Base-by-base conservation (phyloP, 2,113 vertebrate genomes). In the Ailurus styani region DNA sequence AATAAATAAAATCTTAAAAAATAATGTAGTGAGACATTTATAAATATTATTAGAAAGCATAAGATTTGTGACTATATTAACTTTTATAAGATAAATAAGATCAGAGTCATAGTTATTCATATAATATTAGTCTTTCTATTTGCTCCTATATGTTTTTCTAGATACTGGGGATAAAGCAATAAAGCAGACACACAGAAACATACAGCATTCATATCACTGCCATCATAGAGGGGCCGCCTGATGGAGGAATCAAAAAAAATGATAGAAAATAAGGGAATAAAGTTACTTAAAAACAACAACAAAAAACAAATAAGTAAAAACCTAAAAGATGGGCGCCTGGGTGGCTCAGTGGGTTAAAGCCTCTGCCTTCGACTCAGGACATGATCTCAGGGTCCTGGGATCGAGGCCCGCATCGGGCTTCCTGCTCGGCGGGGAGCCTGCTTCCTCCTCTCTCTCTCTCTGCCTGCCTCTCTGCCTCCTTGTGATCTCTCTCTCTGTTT, bases 51-150 rank as follows among this genome's bases (percentile, higher is more conserved):
- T 64, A 81, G 25, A 55, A 50, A 21, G 34, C 6, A n/a, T 3
- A 95, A 47, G 5, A 91, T 62, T 83, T 91, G 8, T 96, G 27
- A 86, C 47, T 87, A n/a, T 47, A 50, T 83, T 57, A 87, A 87
- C 87, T 96, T 91, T 45, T 93, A 78, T 95, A 96, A 78, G 31
- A 52, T 82, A 70, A 88, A 85, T 91, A 47, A 91, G 78, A 52
- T 79, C n/a, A 88, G 45, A 50, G 87, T 83, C 20, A 85, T 37
- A 62, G n/a, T 86, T 54, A 79, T 60, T 57, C 7, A 45, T 31
- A 60, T 25, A 81, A 34, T 77, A 14, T 90, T 95, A 60, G 5
- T 79, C 21, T 95, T 90, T 31, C 37, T 8, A 82, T 2, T 86
- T 72, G 18, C 25, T 87, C 20, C 17, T 40, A 31, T 85, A 10